Evolutionary conservation across 2,797 vertebrate species (phyloP).

Genomic region (Brachyalestes nurse): DNA sequence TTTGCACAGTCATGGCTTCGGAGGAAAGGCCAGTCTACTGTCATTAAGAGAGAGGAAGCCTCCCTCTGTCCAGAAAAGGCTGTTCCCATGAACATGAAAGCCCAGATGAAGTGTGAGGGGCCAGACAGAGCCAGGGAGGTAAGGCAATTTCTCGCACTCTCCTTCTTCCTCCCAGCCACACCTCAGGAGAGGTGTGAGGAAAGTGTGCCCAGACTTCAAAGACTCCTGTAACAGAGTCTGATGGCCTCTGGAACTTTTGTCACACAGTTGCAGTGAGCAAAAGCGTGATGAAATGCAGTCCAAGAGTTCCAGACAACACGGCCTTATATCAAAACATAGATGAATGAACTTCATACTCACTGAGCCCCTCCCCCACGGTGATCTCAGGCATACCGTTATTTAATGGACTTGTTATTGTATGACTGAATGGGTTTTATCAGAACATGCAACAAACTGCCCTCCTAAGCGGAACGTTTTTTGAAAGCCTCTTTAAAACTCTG

Average conservation of each 20-base stretch:
- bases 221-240: not conserved
- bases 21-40: not conserved
- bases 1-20: not conserved
- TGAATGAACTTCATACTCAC: not conserved
- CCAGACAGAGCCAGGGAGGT: conserved; percentile 27
- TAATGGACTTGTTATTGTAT: not conserved
- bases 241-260: conserved; percentile 1
- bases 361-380: not conserved
- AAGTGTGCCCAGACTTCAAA: conserved; percentile 61
- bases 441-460: not conserved
- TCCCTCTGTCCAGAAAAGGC: conserved; percentile 44
- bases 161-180: conserved; percentile 50
- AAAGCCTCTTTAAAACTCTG: too few relatives aligned
- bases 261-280: not conserved
- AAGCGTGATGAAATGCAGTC: conserved; percentile 20
- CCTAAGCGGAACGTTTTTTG: not conserved
- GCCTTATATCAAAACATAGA: not conserved
- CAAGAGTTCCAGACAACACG: not conserved
- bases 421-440: not conserved
- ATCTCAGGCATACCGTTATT: not conserved
- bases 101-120: conserved; percentile 44
- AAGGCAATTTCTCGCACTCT: conserved; percentile 49
- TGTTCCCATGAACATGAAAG: conserved; percentile 63
- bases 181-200: conserved; percentile 52
- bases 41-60: conserved; percentile 30